These are phyloP conservation scores for Thermophis baileyi DNA, from an alignment of 2,113 vertebrate species.

Conservation along the genomic window DNA sequence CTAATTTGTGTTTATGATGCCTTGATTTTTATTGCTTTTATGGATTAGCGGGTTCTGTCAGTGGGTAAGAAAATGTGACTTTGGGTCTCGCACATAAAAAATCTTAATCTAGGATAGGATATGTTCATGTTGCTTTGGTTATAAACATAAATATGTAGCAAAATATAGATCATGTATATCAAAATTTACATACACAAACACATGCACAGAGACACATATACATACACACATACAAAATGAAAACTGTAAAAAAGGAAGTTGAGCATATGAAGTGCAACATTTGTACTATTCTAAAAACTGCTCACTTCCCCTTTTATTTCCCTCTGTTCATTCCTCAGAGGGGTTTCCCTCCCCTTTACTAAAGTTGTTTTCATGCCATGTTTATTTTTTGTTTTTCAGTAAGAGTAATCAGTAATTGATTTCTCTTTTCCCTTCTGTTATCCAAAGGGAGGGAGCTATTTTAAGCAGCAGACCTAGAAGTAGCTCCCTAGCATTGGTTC, in stretches of 20 bases:
- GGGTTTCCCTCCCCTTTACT: neutral
- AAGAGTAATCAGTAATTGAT: neutral
- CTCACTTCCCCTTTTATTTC: neutral
- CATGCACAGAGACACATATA: neutral
- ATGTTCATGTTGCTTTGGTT: neutral
- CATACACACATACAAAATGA: neutral
- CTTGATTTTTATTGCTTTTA: neutral
- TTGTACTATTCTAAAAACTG: neutral
- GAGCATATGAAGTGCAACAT: neutral
- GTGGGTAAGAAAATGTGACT: neutral
- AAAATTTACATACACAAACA: neutral
- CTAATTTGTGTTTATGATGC: neutral
- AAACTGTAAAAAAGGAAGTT: neutral
- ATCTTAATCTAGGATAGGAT: neutral
- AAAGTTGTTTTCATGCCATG: neutral
- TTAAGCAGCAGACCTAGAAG: neutral
- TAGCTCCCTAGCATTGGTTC: neutral
- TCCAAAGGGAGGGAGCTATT: neutral
- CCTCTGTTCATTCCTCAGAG: neutral
- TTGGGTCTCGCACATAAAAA: neutral
- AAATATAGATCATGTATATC: neutral
- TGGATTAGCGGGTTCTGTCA: neutral
- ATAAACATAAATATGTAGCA: neutral
- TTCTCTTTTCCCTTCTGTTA: neutral
- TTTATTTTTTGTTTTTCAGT: constrained; percentile 2